Percentiles rank a stretch among this genome's conserved stretches.
Evolutionary conservation across 2,888 invertebrate genomes (phyloP).

Genomic region (Agrypnus murinus): DNA sequence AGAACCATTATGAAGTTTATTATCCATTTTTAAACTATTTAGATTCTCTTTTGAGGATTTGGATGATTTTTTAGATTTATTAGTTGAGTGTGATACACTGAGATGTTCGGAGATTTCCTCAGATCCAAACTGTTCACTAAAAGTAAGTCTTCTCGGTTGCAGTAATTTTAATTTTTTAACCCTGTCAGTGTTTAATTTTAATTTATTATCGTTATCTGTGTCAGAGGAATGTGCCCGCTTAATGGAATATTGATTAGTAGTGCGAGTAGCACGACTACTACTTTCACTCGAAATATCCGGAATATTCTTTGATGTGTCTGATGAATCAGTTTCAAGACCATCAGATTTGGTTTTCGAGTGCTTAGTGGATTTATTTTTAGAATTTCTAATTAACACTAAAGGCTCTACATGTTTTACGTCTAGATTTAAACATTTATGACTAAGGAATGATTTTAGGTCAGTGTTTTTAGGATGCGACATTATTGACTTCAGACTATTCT

Average conservation of each 20-base stretch:
- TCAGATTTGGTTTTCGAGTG: conserved; percentile 48
- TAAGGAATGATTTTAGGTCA: conserved; percentile 58
- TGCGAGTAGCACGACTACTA: conserved; percentile 33
- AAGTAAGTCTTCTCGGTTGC: conserved; percentile 23
- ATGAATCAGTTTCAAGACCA: conserved; percentile 63
- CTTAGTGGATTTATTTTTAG: background rate
- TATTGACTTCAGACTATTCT: background rate
- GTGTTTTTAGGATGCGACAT: background rate
- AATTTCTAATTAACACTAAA: conserved; percentile 55
- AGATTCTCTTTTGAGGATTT: too few relatives aligned
- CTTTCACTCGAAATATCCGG: conserved; percentile 69
- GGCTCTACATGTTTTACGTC: conserved; percentile 61
- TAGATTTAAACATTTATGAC: conserved; percentile 62
- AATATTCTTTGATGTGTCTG: conserved; percentile 70
- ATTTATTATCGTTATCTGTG: conserved; percentile 37
- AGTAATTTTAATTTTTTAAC: conserved; percentile 53
- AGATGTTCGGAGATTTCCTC: background rate
- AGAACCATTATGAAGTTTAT: background rate
- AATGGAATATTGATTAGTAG: conserved; percentile 19
- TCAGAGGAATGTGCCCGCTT: conserved; percentile 34
- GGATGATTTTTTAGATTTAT: background rate
- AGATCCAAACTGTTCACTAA: background rate
- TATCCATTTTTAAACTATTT: background rate
- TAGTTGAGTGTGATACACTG: background rate
- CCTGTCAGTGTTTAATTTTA: conserved; percentile 51